phyloP scores from a whole-genome alignment of 2,113 vertebrate genomes.

The Calidris pugnax region DNA sequence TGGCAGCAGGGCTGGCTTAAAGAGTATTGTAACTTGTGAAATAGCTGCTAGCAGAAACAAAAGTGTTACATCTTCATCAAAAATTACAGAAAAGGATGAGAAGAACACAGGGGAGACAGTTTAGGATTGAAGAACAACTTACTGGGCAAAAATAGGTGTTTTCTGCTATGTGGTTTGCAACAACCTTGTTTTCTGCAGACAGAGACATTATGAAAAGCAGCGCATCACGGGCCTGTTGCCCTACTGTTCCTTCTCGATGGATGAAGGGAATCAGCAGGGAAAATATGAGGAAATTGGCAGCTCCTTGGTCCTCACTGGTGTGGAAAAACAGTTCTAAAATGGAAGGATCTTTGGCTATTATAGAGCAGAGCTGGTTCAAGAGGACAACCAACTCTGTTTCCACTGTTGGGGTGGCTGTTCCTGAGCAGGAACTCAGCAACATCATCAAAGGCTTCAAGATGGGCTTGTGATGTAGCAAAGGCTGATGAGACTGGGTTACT shows the following conservation, averaged over 20 bases:
- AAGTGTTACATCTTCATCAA: background rate
- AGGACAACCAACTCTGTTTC: conserved; percentile 90
- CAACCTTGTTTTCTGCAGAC: conserved; percentile 90
- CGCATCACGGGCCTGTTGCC: conserved; percentile 93
- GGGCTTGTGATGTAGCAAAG: conserved; percentile 94
- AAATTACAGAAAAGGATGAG: background rate
- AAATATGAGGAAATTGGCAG: conserved; percentile 98
- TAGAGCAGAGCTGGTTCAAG: conserved; percentile 92
- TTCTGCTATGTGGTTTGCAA: conserved; percentile 90
- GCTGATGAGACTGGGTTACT: conserved; percentile 90
- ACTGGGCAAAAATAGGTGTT: conserved; percentile 98
- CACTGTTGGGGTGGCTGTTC: conserved; percentile 78
- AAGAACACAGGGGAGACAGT: background rate
- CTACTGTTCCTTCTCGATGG: conserved; percentile 91
- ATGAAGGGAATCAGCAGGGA: conserved; percentile 96
- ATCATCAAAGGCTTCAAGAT: conserved; percentile 95
- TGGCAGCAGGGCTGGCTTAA: background rate
- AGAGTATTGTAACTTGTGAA: background rate
- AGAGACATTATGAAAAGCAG: conserved; percentile 95
- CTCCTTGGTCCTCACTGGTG: conserved; percentile 96
- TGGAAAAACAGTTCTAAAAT: conserved; percentile 97
- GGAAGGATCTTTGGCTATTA: conserved; percentile 92
- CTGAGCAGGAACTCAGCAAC: conserved; percentile 92
- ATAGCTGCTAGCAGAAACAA: background rate
- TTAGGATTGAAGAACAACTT: conserved; percentile 56